Evolutionary conservation across 2,888 invertebrate genomes (phyloP).

Genomic region (Crematogaster levior): DNA sequence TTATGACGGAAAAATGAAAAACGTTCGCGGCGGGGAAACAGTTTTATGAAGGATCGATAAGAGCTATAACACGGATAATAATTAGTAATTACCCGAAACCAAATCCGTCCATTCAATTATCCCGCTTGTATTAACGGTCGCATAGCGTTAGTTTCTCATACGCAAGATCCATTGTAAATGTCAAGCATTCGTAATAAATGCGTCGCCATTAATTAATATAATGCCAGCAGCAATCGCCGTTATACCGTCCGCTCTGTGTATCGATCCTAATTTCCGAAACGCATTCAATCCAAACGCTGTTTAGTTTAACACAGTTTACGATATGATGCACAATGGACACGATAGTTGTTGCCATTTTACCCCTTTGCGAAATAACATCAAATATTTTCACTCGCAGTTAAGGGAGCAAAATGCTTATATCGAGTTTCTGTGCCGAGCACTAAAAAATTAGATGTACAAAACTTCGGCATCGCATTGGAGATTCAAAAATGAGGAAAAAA

Average conservation of each 20-base stretch:
- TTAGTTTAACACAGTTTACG: slow-evolving; percentile 33
- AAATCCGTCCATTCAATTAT: slow-evolving; percentile 47
- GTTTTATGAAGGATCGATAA: neutral
- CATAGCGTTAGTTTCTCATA: slow-evolving; percentile 48
- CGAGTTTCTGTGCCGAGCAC: neutral
- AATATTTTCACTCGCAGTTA: neutral
- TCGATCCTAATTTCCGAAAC: slow-evolving; percentile 52
- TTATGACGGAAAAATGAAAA: neutral
- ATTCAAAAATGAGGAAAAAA: neutral
- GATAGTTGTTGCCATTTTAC: neutral
- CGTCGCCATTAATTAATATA: slow-evolving; percentile 51
- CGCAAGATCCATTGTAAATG: slow-evolving; percentile 37
- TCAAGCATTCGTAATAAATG: slow-evolving; percentile 55
- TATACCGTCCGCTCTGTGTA: slow-evolving; percentile 16
- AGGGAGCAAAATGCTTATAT: neutral
- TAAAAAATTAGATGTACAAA: neutral
- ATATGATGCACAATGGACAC: neutral
- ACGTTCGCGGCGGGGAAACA: neutral
- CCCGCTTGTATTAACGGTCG: slow-evolving; percentile 33
- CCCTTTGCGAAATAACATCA: neutral
- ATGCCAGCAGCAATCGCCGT: slow-evolving; percentile 46
- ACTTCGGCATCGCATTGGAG: neutral
- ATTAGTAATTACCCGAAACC: slow-evolving; percentile 20
- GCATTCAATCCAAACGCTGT: slow-evolving; percentile 39
- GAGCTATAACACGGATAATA: neutral